These are phyloP conservation scores for Galemys pyrenaicus DNA, from an alignment of 2,113 vertebrate species.

Conservation along the genomic window DNA sequence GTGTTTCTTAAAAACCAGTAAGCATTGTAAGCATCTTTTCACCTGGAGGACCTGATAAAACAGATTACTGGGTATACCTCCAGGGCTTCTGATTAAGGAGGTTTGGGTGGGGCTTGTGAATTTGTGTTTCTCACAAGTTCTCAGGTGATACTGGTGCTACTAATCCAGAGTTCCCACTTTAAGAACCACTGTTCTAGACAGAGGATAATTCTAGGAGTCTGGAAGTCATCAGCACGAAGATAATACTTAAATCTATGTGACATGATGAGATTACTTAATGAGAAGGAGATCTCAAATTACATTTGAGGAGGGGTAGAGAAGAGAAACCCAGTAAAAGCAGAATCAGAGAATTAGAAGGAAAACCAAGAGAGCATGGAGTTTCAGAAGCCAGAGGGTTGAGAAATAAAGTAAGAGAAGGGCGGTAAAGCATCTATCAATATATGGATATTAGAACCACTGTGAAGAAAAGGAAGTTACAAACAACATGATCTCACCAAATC, in stretches of 20 bases:
- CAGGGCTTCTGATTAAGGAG: not conserved
- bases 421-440: not conserved
- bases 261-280: conserved; percentile 44
- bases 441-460: not conserved
- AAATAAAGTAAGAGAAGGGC: not conserved
- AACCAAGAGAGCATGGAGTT: not conserved
- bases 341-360: not conserved
- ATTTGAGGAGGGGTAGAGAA: not conserved
- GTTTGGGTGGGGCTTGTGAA: conserved; percentile 19
- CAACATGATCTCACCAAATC: not conserved
- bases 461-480: not conserved
- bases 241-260: conserved; percentile 49
- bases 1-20: not conserved
- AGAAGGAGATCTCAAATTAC: not conserved
- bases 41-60: not conserved
- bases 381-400: not conserved
- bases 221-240: conserved; percentile 41
- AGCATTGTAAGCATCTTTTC: not conserved
- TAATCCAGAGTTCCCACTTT: not conserved
- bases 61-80: not conserved
- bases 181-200: conserved; percentile 53
- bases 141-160: not conserved
- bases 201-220: conserved; percentile 57
- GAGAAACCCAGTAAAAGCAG: not conserved
- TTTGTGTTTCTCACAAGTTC: conserved; percentile 55